Evolutionary conservation across 2,113 vertebrate species (phyloP), one percentile per base, ranked within the genome.

Genomic region (Choloepus hoffmanni): DNA sequence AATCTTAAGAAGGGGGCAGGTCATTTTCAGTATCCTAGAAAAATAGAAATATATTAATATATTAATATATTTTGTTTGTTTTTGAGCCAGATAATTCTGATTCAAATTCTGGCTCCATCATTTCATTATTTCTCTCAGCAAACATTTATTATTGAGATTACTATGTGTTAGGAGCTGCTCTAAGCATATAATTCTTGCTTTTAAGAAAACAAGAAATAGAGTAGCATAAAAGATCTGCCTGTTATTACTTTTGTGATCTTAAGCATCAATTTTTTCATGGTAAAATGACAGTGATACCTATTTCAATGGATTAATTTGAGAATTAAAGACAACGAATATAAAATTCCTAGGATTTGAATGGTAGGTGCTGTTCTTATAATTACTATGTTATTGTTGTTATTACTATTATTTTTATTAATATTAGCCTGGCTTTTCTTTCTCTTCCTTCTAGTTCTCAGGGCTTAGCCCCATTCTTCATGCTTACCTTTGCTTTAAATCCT

Each of bases 401-500:
- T 77, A 28, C 26, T 50, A 55, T 48, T 88, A 70, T 58, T 93
- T 76, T 53, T 82, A 24, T 74, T 70, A 73, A 7, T 82, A 24
- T 67, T 70, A 87, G 18, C 33, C n/a, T 82, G 40, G 72, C 18
- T 73, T 60, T 78, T 95, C 14, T 36, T 58, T 67, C 21, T 73
- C 73, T 86, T 83, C 36, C 28, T 86, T 18, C 26, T 89, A 21
- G 45, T 94, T 74, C 48, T 85, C 3, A 40, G 15, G 85, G 36
- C 6, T 50, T 14, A 19, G 48, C 53, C 14, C 14, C 45, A 7
- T 77, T 67, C 24, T 82, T 92, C 26, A 50, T 40, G 40, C n/a
- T 82, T 90, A 72, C 36, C 36, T 95, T 94, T 94, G 28, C 72
- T 92, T 87, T 92, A 92, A 87, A 82, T 76, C 13, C 26, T 89